Base-by-base conservation (phyloP, 2,888 invertebrate species). In the Rhynchonema sp. region DNA sequence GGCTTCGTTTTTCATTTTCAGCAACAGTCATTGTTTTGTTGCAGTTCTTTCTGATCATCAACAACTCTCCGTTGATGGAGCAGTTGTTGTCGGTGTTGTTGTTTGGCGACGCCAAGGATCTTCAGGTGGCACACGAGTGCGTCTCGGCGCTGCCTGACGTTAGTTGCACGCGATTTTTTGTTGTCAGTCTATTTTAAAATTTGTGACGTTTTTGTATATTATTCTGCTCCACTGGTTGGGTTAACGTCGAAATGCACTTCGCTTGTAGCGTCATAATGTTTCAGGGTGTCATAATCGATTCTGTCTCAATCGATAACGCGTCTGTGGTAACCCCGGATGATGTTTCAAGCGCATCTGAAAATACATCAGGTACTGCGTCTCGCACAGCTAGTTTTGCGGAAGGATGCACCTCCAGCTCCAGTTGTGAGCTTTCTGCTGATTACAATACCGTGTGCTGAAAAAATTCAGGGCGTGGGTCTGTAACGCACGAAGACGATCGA, bases 21-120 rank as follows among this genome's bases (percentile, higher is more conserved):
- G 9, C 52, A 3, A 52, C 9, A 52, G n/a, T n/a, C n/a, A n/a
- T n/a, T n/a, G n/a, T n/a, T 58, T n/a, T n/a, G n/a, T n/a, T 64
- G 13, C 67, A 77, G 74, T 76, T 96, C 56, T 94, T 94, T 77
- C 79, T 94, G 61, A 92, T 94, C 64, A 83, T 94, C 64, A 85
- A 86, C 1, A 88, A 94, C 73, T 82, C 84, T 1, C 89, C 91
- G 0, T 80, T 96, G 66, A 88, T 94, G 2, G 85, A 87, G 68
- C 84, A 86, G 6, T 75, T 96, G 65, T 88, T 91, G 52, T 84
- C 88, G 81, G 86, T 90, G 60, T 83, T 94, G 70, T 76, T 94
- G 46, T 85, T 87, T 73, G 86, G 87, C 1, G 85, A 89, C 25
- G 53, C 23, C 9, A 22, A 57, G 13, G 57, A 60, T 26, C 2